Conservation (phyloP, 2,113 vertebrate genomes). For the Festucalex cinctus region DNA sequence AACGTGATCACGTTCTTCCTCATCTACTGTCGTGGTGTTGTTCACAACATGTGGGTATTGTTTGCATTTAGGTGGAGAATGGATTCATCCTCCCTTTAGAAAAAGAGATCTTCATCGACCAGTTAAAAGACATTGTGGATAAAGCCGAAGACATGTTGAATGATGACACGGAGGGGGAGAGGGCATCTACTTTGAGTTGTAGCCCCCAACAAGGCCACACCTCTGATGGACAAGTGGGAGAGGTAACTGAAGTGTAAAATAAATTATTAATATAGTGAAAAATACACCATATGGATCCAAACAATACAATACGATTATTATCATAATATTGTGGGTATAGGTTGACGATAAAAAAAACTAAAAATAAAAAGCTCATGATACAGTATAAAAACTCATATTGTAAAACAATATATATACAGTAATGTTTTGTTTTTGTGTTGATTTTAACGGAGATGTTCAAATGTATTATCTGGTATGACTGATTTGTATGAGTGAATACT, state of each 20-base stretch:
- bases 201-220: conserved; percentile 78
- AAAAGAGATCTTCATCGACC: conserved; percentile 95
- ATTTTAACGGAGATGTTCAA: too few species aligned
- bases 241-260: conserved; percentile 66
- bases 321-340: too few species aligned
- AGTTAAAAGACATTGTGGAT: conserved; percentile 97
- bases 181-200: conserved; percentile 74
- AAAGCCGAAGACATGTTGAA: conserved; percentile 97
- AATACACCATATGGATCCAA: too few species aligned
- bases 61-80: conserved; percentile 83
- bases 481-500: too few species aligned
- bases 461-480: too few species aligned
- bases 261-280: not conserved
- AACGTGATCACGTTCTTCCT: not conserved
- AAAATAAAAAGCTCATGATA: too few species aligned
- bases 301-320: too few species aligned
- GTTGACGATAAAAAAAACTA: too few species aligned
- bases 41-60: not conserved
- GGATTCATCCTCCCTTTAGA: conserved; percentile 91
- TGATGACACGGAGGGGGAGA: conserved; percentile 87
- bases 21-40: not conserved
- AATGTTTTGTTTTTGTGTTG: too few species aligned
- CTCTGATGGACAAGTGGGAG: conserved; percentile 61
- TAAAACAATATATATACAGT: too few species aligned
- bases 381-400: too few species aligned